phyloP scores from a whole-genome alignment of 2,797 vertebrate genomes.

The Pipistrellus pipistrellus region DNA sequence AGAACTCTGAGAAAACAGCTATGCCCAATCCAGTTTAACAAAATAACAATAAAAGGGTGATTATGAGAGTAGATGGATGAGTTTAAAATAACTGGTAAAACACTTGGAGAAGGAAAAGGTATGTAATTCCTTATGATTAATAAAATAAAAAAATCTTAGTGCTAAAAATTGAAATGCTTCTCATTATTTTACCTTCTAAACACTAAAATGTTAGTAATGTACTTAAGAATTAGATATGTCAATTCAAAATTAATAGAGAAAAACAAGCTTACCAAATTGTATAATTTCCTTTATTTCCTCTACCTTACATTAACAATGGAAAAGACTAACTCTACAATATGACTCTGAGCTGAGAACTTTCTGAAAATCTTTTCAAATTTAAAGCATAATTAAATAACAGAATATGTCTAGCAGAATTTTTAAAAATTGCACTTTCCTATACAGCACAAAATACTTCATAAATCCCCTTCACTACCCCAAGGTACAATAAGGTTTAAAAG shows the following conservation, averaged over 20 bases:
- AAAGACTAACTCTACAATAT: background rate
- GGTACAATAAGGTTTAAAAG: background rate
- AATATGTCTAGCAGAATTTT: background rate
- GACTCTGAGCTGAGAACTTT: background rate
- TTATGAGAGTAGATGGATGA: background rate
- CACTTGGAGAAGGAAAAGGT: background rate
- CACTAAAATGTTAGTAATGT: background rate
- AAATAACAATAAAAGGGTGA: background rate
- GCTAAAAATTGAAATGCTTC: background rate
- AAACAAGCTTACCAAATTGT: background rate
- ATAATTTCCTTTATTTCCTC: background rate
- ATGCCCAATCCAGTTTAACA: background rate
- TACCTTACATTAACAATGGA: background rate
- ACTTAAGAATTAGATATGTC: background rate
- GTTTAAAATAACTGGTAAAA: background rate
- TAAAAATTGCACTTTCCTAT: background rate
- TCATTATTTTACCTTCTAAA: background rate
- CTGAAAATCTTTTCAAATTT: slow-evolving; percentile 18
- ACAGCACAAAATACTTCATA: background rate
- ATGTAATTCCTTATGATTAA: background rate
- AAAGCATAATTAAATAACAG: background rate
- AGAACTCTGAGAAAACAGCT: background rate
- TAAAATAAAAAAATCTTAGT: background rate
- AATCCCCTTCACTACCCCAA: background rate
- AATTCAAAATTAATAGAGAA: background rate